Conservation (phyloP, 2,797 vertebrate genomes). For the Graptemys geographica region DNA sequence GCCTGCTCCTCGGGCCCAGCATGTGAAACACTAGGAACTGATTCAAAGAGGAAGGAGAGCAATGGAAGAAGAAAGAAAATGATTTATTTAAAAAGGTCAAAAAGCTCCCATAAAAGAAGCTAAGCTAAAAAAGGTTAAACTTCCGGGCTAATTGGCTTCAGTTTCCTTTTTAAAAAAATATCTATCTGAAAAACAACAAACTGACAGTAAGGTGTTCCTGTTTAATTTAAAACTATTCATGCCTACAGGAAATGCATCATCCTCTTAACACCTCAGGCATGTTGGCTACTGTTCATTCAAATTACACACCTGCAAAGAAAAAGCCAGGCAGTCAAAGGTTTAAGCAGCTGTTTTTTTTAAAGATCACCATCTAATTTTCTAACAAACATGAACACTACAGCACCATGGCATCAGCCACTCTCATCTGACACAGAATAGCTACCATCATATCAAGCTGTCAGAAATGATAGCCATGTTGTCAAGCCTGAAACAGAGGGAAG, state of each 20-base stretch:
- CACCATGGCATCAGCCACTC: conserved; percentile 71
- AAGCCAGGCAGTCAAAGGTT: conserved; percentile 66
- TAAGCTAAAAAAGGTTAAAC: conserved; percentile 83
- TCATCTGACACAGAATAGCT: conserved; percentile 79
- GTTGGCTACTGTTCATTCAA: conserved; percentile 66
- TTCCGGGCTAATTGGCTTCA: conserved; percentile 84
- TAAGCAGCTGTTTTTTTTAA: conserved; percentile 62
- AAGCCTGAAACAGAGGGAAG: conserved; percentile 65
- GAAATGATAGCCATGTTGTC: conserved; percentile 72
- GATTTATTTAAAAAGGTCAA: conserved; percentile 82
- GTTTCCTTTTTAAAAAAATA: conserved; percentile 74
- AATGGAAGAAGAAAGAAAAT: conserved; percentile 75
- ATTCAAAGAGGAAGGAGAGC: conserved; percentile 71
- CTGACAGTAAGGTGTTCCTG: conserved; percentile 74
- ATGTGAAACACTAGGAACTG: conserved; percentile 79
- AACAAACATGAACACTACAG: conserved; percentile 74
- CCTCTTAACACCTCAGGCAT: conserved; percentile 81
- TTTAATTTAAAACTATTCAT: conserved; percentile 77
- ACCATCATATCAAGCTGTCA: conserved; percentile 77
- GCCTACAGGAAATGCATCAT: conserved; percentile 79
- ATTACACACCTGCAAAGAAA: conserved; percentile 72
- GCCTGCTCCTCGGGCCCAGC: conserved; percentile 80
- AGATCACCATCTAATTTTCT: conserved; percentile 77
- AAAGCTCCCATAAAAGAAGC: conserved; percentile 79
- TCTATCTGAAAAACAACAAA: conserved; percentile 79